phyloP scores from a whole-genome alignment of 2,797 vertebrate genomes.

The Petrocephalus schoutedeni region DNA sequence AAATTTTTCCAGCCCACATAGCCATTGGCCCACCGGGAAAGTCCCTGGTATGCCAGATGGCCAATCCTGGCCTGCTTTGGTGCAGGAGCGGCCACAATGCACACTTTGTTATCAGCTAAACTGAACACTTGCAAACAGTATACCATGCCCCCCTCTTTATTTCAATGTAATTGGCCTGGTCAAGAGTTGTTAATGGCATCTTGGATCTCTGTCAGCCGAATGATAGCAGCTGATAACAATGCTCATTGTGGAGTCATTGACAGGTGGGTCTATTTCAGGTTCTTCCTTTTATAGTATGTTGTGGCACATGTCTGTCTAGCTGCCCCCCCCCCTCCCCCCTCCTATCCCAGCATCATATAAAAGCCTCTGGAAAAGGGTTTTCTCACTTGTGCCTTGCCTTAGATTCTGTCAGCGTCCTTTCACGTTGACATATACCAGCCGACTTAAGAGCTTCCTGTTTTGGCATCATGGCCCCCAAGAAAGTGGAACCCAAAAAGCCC shows the following conservation, averaged over 20 bases:
- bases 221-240: conserved; percentile 74
- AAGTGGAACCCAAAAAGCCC: conserved; percentile 67
- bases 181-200: conserved; percentile 33
- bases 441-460: conserved; percentile 31
- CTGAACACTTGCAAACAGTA: not conserved
- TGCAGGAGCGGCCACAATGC: not conserved
- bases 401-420: conserved; percentile 31
- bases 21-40: not conserved
- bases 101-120: not conserved
- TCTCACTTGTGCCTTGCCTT: conserved; percentile 47
- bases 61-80: not conserved
- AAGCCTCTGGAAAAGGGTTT: conserved; percentile 47
- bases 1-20: not conserved
- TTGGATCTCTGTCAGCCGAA: conserved; percentile 47
- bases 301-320: conserved; percentile 46
- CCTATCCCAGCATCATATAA: conserved; percentile 60
- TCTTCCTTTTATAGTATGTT: conserved; percentile 74
- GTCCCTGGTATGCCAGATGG: not conserved
- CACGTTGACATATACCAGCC: not conserved
- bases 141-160: not conserved
- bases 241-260: conserved; percentile 65
- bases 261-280: conserved; percentile 65
- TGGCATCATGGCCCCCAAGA: conserved; percentile 66
- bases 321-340: conserved; percentile 47
- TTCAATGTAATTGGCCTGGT: conserved; percentile 57